Conservation (phyloP, 2,113 vertebrate genomes). For the Falcunculus frontatus region DNA sequence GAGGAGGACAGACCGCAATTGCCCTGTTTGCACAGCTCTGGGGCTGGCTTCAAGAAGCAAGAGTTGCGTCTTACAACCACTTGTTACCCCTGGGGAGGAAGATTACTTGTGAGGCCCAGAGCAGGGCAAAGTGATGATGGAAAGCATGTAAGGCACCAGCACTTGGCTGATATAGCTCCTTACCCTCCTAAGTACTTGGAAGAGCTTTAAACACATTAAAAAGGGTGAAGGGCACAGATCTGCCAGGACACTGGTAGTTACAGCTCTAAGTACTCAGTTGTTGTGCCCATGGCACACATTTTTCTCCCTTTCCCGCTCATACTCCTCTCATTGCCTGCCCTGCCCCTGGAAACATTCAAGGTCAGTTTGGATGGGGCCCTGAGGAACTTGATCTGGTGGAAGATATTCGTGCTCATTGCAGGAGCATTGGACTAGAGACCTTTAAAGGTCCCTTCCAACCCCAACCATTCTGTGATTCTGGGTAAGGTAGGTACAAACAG, state of each 20-base stretch:
- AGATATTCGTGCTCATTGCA: neutral
- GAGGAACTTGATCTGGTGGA: neutral
- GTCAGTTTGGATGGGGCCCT: neutral
- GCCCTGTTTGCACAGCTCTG: neutral
- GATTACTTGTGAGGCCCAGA: neutral
- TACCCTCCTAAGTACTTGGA: neutral
- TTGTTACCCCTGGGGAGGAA: neutral
- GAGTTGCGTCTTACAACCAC: neutral
- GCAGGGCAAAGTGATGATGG: neutral
- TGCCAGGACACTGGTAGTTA: neutral
- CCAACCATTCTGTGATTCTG: neutral
- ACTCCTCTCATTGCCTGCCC: neutral
- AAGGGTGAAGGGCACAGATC: neutral
- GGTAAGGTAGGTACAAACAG: slow-evolving; percentile 24
- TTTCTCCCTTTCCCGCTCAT: neutral
- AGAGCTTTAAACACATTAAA: neutral
- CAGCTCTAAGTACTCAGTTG: neutral
- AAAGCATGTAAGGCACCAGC: neutral
- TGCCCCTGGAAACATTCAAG: neutral
- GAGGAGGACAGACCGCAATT: neutral
- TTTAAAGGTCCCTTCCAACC: neutral
- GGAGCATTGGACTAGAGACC: neutral
- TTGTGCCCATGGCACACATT: neutral
- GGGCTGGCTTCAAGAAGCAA: neutral
- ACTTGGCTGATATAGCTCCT: neutral